Conservation (phyloP, 2,797 vertebrate species). For the Cottoperca gobio region DNA sequence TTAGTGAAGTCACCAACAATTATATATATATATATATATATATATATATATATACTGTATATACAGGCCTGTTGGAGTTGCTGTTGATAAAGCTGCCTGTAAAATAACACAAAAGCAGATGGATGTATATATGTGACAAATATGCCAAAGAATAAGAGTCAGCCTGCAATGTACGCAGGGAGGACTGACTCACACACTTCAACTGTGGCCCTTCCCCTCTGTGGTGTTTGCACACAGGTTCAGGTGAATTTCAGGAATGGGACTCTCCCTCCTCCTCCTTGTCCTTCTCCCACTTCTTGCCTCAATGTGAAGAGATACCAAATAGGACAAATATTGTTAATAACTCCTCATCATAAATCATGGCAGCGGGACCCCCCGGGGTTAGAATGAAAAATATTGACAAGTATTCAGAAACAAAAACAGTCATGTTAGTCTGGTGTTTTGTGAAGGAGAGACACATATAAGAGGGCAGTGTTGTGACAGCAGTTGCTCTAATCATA, state of each 20-base stretch:
- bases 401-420: slow-evolving; percentile 74
- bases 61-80: slow-evolving; percentile 20
- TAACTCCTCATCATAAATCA: slow-evolving; percentile 66
- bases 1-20: slow-evolving; percentile 42
- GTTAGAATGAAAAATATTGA: slow-evolving; percentile 64
- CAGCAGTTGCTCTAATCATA: slow-evolving; percentile 62
- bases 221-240: slow-evolving; percentile 76
- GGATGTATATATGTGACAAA: slow-evolving; percentile 30
- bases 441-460: slow-evolving; percentile 54
- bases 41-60: slow-evolving; percentile 17
- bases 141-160: slow-evolving; percentile 45
- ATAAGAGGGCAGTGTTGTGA: slow-evolving; percentile 67
- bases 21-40: slow-evolving; percentile 17
- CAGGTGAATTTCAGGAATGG: slow-evolving; percentile 83
- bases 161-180: slow-evolving; percentile 31
- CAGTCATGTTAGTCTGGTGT: slow-evolving; percentile 51
- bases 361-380: slow-evolving; percentile 1
- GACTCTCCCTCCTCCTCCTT: slow-evolving; percentile 49
- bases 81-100: slow-evolving; percentile 55
- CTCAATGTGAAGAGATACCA: slow-evolving; percentile 52
- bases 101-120: slow-evolving; percentile 54
- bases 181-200: slow-evolving; percentile 56
- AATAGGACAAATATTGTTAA: slow-evolving; percentile 71
- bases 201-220: slow-evolving; percentile 58
- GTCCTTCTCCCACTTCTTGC: slow-evolving; percentile 61